Evolutionary conservation across 2,888 invertebrate species (phyloP).

Genomic region (Fragum whitleyi): DNA sequence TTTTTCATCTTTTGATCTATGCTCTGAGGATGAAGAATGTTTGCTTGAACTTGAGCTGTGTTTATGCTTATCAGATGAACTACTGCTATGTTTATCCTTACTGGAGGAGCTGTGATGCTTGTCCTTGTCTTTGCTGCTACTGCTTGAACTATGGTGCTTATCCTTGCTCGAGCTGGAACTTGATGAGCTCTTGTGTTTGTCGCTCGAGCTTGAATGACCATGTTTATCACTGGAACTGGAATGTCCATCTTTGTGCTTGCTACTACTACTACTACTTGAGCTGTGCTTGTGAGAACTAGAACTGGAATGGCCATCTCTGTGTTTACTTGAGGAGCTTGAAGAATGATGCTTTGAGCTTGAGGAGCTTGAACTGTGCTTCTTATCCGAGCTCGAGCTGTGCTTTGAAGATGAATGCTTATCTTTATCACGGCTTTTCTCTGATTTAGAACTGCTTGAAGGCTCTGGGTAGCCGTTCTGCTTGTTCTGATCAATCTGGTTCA

Average conservation of each 20-base stretch:
- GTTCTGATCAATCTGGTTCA: conserved; percentile 64
- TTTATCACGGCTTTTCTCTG: conserved; percentile 40
- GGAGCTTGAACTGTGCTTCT: conserved; percentile 58
- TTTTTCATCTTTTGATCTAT: conserved; percentile 47
- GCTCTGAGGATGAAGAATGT: conserved; percentile 45
- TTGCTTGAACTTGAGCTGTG: conserved; percentile 55
- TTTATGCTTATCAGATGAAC: conserved; percentile 60
- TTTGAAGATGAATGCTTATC: conserved; percentile 65
- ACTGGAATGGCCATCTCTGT: conserved; percentile 64
- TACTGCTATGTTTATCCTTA: conserved; percentile 59
- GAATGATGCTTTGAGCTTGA: conserved; percentile 51
- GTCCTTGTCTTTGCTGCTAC: conserved; percentile 35
- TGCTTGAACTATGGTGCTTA: conserved; percentile 60
- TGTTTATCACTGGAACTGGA: conserved; percentile 48
- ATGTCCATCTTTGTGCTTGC: conserved; percentile 57
- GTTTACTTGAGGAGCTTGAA: conserved; percentile 63
- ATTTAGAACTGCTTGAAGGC: conserved; percentile 32
- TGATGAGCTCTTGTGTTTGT: conserved; percentile 55
- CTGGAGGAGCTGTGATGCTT: conserved; percentile 9
- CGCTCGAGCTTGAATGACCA: conserved; percentile 44
- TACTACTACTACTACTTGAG: conserved; percentile 57
- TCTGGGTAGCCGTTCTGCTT: conserved; percentile 66
- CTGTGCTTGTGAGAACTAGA: conserved; percentile 54
- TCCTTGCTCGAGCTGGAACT: conserved; percentile 61
- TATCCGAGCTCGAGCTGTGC: conserved; percentile 67